Percentiles rank a stretch among this genome's conserved stretches.
Evolutionary conservation across 2,113 vertebrate species (phyloP).

Genomic region (Bagarius yarrelli): DNA sequence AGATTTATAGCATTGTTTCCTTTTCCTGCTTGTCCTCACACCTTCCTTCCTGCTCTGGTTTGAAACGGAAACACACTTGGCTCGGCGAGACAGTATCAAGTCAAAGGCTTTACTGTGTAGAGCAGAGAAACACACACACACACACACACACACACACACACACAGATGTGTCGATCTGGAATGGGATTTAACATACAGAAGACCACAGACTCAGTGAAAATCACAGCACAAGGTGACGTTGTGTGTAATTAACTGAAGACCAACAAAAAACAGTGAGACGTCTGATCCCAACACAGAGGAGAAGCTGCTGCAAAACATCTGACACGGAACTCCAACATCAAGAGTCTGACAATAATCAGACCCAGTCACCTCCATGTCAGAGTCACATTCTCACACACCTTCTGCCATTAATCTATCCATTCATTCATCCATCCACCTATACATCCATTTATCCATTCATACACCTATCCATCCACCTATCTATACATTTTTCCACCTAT

Average conservation of each 20-base stretch:
- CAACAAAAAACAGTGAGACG: not conserved
- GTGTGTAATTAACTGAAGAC: not conserved
- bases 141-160: not conserved
- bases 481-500: not conserved
- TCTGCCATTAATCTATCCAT: constrained; percentile 1
- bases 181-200: not conserved
- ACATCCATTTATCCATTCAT: not conserved
- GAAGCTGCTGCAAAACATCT: not conserved
- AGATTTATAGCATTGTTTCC: constrained; percentile 29
- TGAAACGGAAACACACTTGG: constrained; percentile 16
- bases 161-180: not conserved
- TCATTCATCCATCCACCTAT: not conserved
- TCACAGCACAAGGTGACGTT: not conserved
- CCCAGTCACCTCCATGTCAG: not conserved
- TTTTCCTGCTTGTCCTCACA: constrained; percentile 63
- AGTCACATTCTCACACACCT: not conserved
- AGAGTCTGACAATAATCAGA: too few species aligned
- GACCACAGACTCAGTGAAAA: not conserved
- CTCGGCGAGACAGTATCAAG: not conserved
- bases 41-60: constrained; percentile 65
- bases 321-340: too few species aligned
- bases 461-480: not conserved
- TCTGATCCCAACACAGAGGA: not conserved
- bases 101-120: not conserved
- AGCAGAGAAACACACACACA: not conserved